These are phyloP conservation scores for Unio delphinus DNA, from an alignment of 2,888 invertebrate species.

Conservation along the genomic window DNA sequence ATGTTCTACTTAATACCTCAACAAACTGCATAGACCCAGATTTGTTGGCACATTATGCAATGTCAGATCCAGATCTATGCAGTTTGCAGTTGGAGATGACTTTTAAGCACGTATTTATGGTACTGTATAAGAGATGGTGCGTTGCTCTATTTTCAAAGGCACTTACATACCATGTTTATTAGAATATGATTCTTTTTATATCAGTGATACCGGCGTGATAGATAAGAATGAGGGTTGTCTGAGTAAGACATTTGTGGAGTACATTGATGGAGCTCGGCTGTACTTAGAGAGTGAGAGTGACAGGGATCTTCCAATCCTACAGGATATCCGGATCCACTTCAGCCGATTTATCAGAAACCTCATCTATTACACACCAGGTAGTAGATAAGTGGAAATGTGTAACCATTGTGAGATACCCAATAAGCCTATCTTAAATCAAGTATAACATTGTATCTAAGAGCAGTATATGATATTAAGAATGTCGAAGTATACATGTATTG, in stretches of 20 bases:
- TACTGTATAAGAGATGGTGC: too few relatives aligned
- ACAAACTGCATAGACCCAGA: too few relatives aligned
- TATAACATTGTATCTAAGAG: too few relatives aligned
- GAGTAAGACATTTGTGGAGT: constrained; percentile 90
- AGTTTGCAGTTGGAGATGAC: not conserved
- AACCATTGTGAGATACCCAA: not conserved
- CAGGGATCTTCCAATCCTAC: constrained; percentile 86
- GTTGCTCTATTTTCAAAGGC: too few relatives aligned
- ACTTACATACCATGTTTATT: too few relatives aligned
- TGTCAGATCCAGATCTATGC: not conserved
- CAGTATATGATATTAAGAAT: too few relatives aligned
- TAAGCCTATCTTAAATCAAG: too few relatives aligned
- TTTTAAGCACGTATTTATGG: too few relatives aligned
- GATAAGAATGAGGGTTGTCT: constrained; percentile 88
- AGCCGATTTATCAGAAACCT: constrained; percentile 94
- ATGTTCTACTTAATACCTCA: too few relatives aligned
- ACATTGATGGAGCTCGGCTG: constrained; percentile 92
- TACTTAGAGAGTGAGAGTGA: constrained; percentile 95
- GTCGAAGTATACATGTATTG: too few relatives aligned
- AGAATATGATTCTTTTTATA: constrained; percentile 4
- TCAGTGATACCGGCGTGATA: constrained; percentile 79
- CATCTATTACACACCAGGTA: constrained; percentile 92
- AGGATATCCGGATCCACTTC: constrained; percentile 93
- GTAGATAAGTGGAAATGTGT: constrained; percentile 12
- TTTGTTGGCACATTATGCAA: too few relatives aligned